phyloP scores from a whole-genome alignment of 2,113 vertebrate genomes.

The Mesoclemmys tuberculata region DNA sequence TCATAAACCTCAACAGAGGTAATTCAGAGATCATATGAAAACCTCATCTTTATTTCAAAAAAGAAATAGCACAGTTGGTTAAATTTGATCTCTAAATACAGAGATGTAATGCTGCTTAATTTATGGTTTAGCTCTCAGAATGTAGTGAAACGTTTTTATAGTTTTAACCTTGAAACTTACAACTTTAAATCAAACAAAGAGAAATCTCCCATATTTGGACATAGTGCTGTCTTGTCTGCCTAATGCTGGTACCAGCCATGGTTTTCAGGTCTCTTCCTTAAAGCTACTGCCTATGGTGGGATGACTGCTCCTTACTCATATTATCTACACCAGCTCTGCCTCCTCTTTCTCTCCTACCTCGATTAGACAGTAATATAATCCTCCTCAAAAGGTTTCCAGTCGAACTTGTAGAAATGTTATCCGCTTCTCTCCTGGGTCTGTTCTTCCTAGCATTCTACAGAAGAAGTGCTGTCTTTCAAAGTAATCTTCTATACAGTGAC shows the following conservation, averaged over 20 bases:
- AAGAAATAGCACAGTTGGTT: background rate
- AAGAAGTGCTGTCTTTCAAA: background rate
- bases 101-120: background rate
- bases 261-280: background rate
- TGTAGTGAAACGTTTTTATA: background rate
- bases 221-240: accelerated
- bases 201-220: background rate
- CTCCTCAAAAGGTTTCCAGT: background rate
- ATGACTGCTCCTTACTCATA: background rate
- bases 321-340: background rate
- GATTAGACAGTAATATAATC: background rate
- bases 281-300: background rate
- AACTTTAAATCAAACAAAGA: background rate
- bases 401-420: background rate
- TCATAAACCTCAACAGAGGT: background rate
- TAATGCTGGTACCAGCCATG: accelerated
- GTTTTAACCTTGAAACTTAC: background rate
- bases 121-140: background rate
- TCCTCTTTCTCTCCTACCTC: background rate
- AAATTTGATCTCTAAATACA: background rate
- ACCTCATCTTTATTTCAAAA: background rate
- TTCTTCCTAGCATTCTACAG: accelerated
- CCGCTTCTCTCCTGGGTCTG: background rate
- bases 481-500: background rate
- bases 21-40: background rate